Evolutionary conservation across 2,113 vertebrate species (phyloP).

Genomic region (Indri indri): DNA sequence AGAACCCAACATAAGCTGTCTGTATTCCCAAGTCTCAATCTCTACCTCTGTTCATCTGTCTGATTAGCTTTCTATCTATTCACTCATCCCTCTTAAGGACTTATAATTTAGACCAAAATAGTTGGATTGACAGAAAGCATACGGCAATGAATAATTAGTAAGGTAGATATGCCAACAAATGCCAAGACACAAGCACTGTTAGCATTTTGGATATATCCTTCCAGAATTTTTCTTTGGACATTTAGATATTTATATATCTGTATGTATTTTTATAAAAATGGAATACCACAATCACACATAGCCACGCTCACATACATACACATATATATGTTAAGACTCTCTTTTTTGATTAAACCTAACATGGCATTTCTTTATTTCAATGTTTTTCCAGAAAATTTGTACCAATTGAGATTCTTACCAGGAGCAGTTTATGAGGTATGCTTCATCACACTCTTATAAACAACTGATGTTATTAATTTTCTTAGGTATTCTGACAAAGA

Average conservation of each 20-base stretch:
- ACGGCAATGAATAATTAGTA: neutral
- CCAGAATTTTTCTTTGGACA: neutral
- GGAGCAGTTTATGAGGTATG: neutral
- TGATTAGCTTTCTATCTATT: neutral
- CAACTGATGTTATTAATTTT: neutral
- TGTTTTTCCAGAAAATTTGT: neutral
- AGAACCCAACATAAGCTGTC: neutral
- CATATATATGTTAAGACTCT: neutral
- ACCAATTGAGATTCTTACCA: neutral
- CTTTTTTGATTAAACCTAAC: neutral
- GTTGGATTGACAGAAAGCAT: neutral
- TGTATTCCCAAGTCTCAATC: neutral
- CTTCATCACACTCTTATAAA: neutral
- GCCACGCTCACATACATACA: fast-evolving
- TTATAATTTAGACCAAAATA: neutral
- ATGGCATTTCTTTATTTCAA: neutral
- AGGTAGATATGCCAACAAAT: neutral
- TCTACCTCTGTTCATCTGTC: neutral
- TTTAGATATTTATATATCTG: neutral
- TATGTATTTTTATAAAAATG: neutral
- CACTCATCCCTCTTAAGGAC: neutral
- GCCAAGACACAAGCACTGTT: neutral
- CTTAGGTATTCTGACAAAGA: neutral
- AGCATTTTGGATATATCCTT: neutral
- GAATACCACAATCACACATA: neutral